Percentiles rank a stretch among this genome's conserved stretches.
phyloP scores from a whole-genome alignment of 2,113 vertebrate genomes.

The Leptobrachium leishanense region DNA sequence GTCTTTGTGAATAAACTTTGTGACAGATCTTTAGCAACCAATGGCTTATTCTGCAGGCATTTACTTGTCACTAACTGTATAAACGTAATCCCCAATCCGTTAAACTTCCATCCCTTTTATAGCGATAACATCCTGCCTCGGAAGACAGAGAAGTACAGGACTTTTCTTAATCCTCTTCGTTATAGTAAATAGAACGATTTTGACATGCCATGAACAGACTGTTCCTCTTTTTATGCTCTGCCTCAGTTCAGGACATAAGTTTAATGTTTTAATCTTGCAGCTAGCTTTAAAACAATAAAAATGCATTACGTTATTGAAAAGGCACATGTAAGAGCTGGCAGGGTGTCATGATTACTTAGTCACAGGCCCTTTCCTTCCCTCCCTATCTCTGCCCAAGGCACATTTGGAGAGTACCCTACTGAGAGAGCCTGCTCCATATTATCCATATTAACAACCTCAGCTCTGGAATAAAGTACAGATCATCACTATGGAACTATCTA shows the following conservation, averaged over 20 bases:
- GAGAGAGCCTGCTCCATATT: neutral
- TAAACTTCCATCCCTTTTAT: too few species aligned
- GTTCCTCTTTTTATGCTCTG: neutral
- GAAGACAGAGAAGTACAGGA: too few species aligned
- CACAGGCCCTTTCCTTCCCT: neutral
- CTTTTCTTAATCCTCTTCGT: too few species aligned
- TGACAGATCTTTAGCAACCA: too few species aligned
- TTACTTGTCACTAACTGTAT: too few species aligned
- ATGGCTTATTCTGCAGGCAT: too few species aligned
- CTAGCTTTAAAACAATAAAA: constrained; percentile 20
- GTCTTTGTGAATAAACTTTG: too few species aligned
- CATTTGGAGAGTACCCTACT: constrained; percentile 27
- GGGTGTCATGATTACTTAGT: constrained; percentile 8
- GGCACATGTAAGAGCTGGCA: constrained; percentile 34
- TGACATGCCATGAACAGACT: too few species aligned
- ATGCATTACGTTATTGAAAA: constrained; percentile 43
- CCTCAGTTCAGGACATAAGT: constrained; percentile 20
- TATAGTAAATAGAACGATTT: too few species aligned
- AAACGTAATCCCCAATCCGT: too few species aligned
- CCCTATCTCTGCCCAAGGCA: constrained; percentile 15
- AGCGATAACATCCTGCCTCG: too few species aligned
- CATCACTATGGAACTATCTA: neutral
- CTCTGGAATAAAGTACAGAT: neutral
- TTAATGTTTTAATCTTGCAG: constrained; percentile 37
- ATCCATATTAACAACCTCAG: constrained; percentile 36